Evolutionary conservation across 2,113 vertebrate species (phyloP).

Genomic region (Pipra filicauda): DNA sequence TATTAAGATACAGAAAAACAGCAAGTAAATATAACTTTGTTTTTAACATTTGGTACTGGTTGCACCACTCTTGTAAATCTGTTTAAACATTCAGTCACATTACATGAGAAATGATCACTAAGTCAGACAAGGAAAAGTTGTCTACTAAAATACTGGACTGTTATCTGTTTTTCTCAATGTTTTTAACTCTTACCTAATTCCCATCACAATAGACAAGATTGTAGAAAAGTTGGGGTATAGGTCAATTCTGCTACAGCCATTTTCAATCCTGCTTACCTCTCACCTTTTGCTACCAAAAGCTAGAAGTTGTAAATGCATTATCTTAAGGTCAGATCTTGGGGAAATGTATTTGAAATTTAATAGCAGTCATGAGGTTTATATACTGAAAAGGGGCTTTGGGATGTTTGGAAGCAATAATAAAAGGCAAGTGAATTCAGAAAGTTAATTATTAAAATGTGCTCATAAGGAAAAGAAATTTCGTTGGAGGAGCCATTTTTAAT

Average conservation of each 20-base stretch:
- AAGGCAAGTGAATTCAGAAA: background rate
- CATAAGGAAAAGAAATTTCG: background rate
- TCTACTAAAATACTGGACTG: background rate
- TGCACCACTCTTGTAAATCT: background rate
- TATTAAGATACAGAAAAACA: background rate
- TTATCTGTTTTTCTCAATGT: background rate
- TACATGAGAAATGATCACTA: background rate
- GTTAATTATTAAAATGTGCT: background rate
- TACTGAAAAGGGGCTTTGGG: background rate
- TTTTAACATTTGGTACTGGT: background rate
- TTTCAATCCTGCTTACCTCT: background rate
- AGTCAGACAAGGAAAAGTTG: background rate
- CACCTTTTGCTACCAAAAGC: background rate
- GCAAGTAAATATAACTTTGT: background rate
- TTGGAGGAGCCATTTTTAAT: background rate
- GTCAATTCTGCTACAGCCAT: background rate
- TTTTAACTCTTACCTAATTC: background rate
- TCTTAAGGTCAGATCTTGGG: background rate
- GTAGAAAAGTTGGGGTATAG: background rate
- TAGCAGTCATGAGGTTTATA: background rate
- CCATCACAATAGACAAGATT: background rate
- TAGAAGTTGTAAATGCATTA: background rate
- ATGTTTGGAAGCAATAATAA: background rate
- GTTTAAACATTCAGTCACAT: background rate
- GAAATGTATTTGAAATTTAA: background rate